Evolutionary conservation across 2,888 invertebrate genomes (phyloP), one percentile per base, ranked within the genome.

Genomic region (Noctua pronuba): DNA sequence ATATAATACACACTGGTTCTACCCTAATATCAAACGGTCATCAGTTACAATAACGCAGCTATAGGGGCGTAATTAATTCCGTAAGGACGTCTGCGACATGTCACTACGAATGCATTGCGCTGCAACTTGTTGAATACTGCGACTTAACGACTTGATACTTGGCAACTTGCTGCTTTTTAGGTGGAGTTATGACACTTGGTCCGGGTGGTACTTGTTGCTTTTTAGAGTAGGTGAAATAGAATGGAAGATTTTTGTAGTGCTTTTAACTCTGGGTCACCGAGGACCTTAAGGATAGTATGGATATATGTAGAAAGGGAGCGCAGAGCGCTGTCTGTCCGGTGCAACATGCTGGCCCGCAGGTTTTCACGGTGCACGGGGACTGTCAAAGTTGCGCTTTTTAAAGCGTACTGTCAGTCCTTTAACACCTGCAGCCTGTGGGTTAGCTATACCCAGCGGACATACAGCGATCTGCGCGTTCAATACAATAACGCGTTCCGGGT

Each of bases 31-130:
- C 68, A 71, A 77, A 67, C 28, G 79, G 72, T 67, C 83, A 82
- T 83, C 82, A 83, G 89, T 90, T 86, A 88, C 82, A 69, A 79
- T 77, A 81, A 71, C 87, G 81, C 65, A 75, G 76, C 82, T 75
- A 83, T 75, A 73, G 84, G 88, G 41, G 69, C 77, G 90, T 92
- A 92, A 94, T 94, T 93, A 94, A 94, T 92, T 92, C 89, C 90
- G 82, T 89, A 87, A 90, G 91, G 91, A 90, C 89, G 89, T 89
- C 88, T 91, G 92, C 90, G 84, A 76, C 89, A 88, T 91, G 92
- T 91, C 92, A 91, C 87, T 87, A 88, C 86, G 88, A 91, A 90
- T 92, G 93, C 91, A 90, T 84, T 88, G 88, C 87, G 84, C 60
- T 91, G 91, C 92, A 92, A 88, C 89, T 89, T 89, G 86, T 86